These are phyloP conservation scores for Silurus meridionalis DNA, from an alignment of 2,113 vertebrate species.

Conservation along the genomic window DNA sequence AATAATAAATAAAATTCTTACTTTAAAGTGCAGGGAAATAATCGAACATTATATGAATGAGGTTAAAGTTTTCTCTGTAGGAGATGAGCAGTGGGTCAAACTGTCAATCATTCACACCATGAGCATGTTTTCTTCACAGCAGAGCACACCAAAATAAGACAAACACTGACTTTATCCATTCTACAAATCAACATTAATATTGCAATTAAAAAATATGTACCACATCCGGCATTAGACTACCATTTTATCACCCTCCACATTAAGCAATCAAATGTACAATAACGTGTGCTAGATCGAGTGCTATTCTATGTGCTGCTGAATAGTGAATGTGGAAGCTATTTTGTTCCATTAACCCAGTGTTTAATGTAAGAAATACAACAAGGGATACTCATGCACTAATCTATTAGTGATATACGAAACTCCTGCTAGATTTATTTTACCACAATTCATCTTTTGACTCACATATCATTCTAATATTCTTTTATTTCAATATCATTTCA, in stretches of 20 bases:
- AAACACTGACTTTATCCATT: too few species aligned
- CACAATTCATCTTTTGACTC: background rate
- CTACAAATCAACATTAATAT: too few species aligned
- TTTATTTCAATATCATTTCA: too few species aligned
- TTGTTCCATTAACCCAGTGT: background rate
- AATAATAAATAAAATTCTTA: background rate
- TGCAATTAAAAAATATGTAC: too few species aligned
- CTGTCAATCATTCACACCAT: too few species aligned
- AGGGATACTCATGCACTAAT: too few species aligned
- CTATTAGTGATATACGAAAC: background rate
- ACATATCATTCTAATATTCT: too few species aligned
- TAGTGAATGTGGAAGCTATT: background rate
- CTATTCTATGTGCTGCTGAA: background rate
- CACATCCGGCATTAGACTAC: too few species aligned
- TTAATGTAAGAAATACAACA: background rate
- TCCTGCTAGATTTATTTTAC: background rate
- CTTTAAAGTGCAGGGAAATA: background rate
- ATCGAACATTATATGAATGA: background rate
- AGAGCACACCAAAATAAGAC: too few species aligned
- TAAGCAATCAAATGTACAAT: too few species aligned
- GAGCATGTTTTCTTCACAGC: too few species aligned
- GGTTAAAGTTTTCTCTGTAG: background rate
- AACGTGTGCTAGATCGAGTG: background rate
- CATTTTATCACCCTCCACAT: too few species aligned
- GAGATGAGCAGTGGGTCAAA: background rate